Evolutionary conservation across 2,888 invertebrate genomes (phyloP), one percentile per base, ranked within the genome.

Genomic region (Apamea sordens): DNA sequence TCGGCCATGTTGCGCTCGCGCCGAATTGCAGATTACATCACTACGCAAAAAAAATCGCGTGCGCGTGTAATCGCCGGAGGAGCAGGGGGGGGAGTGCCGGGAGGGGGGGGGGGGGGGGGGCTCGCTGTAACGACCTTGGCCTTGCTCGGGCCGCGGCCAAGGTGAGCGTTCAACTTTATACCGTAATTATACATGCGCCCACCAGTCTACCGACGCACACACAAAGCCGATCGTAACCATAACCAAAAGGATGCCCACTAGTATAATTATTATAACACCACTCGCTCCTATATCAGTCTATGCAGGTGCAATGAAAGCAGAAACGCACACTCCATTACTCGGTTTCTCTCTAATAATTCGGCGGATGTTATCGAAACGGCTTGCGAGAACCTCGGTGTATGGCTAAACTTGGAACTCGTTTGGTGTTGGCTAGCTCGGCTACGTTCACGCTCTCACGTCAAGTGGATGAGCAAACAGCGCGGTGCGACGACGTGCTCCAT

Each of bases 11-110:
- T 95, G 95, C 95, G 93, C 94, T 93, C 93, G 93, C 95, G 95
- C 95, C 95, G 94, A 96, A 96, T 94, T 95, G 94, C 93, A 92
- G 94, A 95, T 96, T 96, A 96, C 96, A 96, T 96, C 96, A 96
- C 93, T 93, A 93, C 92, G 94, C 95, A 96, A 96, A 96, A 96
- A 96, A 94, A 92, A 86, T 88, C 90, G 93, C 92, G 93, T 94
- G 94, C 94, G 93, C 94, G 93, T 92, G 91, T 90, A 92, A 88
- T 75, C 70, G 77, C 71, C 76, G 63, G 81, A 82, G 90, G 83
- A 80, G 80, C 64, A 74, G 72, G 84, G 84, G 83, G 83, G 86
- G 82, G 87, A 88, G 83, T 0, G 79, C 81, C 13, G 65, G 86
- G 82, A 78, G 77, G 11, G 53, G 74, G 83, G 13, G 85, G 13